Evolutionary conservation across 2,888 invertebrate species (phyloP), one percentile per base, ranked within the genome.

Genomic region (Lutraria lutraria): DNA sequence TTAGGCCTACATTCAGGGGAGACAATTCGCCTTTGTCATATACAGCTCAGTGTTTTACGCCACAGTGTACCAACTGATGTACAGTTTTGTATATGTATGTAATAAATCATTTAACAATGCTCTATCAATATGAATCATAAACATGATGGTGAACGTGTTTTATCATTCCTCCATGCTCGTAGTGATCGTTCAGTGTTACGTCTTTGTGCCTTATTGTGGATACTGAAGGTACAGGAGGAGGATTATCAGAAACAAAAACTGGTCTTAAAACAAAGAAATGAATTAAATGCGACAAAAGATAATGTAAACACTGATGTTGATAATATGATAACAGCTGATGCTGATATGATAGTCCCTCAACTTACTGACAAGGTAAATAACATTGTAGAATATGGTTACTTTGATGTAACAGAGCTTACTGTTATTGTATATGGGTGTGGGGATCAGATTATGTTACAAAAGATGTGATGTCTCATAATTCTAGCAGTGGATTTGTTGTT

Each of bases 161-260:
- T 76, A 21, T 87, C 92, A 21, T 95, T 93, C 86, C 90, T 95
- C 1, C 91, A 93, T 56, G 93, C 94, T 15, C 93, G 95, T 13
- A 95, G 95, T 91, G 95, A 95, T 86, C 93, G 95, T 16, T 95
- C 95, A 31, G 95, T 96, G 94, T 92, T 95, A 29, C 93, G 95
- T 12, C 93, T 95, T 19, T 95, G 95, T 91, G 95, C 96, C 63
- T 91, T 96, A 43, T 90, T 96, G 53, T 95, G 95, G 96, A 93
- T 96, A 52, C 90, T 95, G 31, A 95, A 95, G 86, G 91, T 95
- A 52, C 95, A 95, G 29, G 94, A 95, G 85, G 95, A 95, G 25
- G 79, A 85, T 80, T 89, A 89, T 29, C 86, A 84, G 10, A 88
- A 82, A 72, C 81, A 86, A 29, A 91, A 87, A 87, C 68, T 85